phyloP scores from a whole-genome alignment of 1,140 invertebrate genomes.

The Papilio glaucus region DNA sequence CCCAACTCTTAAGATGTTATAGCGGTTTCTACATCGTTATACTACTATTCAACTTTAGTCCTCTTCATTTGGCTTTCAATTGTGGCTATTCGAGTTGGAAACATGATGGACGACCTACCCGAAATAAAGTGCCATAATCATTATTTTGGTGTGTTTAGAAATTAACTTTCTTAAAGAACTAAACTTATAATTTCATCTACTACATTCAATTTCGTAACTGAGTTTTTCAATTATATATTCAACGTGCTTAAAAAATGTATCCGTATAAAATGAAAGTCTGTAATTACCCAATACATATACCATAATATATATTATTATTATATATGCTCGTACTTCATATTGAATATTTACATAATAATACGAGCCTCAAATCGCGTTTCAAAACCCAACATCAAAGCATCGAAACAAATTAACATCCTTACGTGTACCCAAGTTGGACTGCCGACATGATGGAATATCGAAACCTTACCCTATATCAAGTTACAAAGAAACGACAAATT shows the following conservation, averaged over 20 bases:
- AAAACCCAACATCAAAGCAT: constrained; percentile 18
- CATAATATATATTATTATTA: background rate
- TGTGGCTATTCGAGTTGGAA: too few species aligned
- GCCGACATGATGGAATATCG: constrained; percentile 7
- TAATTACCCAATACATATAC: background rate
- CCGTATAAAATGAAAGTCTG: background rate
- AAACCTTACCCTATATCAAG: background rate
- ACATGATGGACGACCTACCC: too few species aligned
- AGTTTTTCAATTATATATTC: background rate
- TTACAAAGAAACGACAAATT: constrained; percentile 18
- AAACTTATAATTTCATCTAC: too few species aligned
- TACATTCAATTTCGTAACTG: background rate
- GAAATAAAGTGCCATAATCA: too few species aligned
- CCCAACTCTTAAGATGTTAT: too few species aligned
- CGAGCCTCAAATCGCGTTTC: background rate
- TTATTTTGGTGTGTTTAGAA: too few species aligned
- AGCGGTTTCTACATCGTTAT: too few species aligned
- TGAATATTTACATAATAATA: constrained; percentile 1
- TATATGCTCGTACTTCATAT: background rate
- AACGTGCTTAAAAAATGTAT: background rate
- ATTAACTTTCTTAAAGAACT: too few species aligned
- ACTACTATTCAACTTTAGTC: too few species aligned
- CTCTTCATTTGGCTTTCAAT: too few species aligned
- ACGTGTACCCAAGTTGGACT: constrained; percentile 5
- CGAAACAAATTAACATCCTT: constrained; percentile 19